Evolutionary conservation across 2,888 invertebrate species (phyloP).

Genomic region (Euplagia quadripunctaria): DNA sequence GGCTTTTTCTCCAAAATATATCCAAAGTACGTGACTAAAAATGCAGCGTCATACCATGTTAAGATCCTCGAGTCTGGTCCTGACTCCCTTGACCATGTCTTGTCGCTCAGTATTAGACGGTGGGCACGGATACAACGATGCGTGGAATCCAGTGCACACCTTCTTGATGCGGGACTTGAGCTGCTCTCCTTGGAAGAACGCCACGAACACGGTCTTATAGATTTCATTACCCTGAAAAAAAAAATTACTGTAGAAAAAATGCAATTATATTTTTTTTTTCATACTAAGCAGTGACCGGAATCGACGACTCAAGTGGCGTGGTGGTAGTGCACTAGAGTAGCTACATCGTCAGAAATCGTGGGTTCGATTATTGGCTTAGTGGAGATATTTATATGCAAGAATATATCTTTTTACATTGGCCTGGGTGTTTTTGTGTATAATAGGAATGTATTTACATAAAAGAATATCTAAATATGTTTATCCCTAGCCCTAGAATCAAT

Average conservation of each 20-base stretch:
- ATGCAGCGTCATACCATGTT: slow-evolving; percentile 87
- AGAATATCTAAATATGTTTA: neutral
- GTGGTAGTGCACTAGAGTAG: too few relatives aligned
- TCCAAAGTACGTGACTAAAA: neutral
- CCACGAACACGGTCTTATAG: slow-evolving; percentile 96
- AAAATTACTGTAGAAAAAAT: neutral
- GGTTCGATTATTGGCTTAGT: too few relatives aligned
- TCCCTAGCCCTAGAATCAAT: too few relatives aligned
- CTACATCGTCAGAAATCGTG: too few relatives aligned
- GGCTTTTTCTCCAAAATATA: too few relatives aligned
- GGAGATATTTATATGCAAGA: too few relatives aligned
- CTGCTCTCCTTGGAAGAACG: slow-evolving; percentile 97
- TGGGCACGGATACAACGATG: slow-evolving; percentile 97
- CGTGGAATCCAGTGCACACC: slow-evolving; percentile 97
- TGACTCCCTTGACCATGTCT: slow-evolving; percentile 96
- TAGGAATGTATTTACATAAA: neutral
- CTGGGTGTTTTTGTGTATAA: too few relatives aligned
- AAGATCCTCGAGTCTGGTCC: slow-evolving; percentile 96
- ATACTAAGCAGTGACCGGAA: too few relatives aligned
- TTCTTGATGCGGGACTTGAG: slow-evolving; percentile 96
- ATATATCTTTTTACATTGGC: too few relatives aligned
- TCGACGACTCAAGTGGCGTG: too few relatives aligned
- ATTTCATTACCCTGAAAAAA: slow-evolving; percentile 92
- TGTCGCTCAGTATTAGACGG: slow-evolving; percentile 93
- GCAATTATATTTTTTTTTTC: too few relatives aligned